These are phyloP conservation scores for Bactericera cockerelli DNA, from an alignment of 1,140 invertebrate species.

Conservation along the genomic window DNA sequence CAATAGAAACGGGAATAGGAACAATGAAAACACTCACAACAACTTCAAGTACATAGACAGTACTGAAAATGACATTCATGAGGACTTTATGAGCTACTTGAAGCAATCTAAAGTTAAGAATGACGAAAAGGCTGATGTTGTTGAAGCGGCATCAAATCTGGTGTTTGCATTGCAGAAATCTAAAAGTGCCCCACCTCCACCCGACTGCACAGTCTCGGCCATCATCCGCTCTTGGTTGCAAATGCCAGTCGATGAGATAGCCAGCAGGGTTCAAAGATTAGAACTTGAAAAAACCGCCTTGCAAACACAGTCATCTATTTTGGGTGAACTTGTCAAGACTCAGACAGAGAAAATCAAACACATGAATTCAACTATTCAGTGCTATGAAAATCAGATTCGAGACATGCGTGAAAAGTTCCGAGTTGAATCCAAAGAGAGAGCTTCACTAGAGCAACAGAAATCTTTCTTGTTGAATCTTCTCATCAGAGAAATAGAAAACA, in stretches of 20 bases:
- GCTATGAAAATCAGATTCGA: background rate
- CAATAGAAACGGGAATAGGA: background rate
- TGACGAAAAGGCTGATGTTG: background rate
- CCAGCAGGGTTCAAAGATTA: background rate
- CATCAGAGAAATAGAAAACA: slow-evolving; percentile 1
- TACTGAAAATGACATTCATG: background rate
- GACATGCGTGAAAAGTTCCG: background rate
- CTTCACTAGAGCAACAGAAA: background rate
- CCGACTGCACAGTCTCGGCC: background rate
- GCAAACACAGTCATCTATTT: background rate
- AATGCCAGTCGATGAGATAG: slow-evolving; percentile 5
- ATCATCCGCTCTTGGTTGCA: background rate
- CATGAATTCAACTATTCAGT: background rate
- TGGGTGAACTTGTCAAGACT: background rate
- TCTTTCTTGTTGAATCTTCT: background rate
- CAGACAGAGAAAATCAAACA: slow-evolving; percentile 5
- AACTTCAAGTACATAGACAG: background rate
- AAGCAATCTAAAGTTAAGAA: background rate
- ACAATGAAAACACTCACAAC: background rate
- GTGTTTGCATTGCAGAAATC: slow-evolving; percentile 2
- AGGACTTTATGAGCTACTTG: background rate
- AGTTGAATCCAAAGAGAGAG: background rate
- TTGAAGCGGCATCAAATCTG: background rate
- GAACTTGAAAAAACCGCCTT: slow-evolving; percentile 1
- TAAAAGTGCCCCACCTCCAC: background rate